Evolutionary conservation across 2,888 invertebrate genomes (phyloP).

Genomic region (Eubasilissa splendida): DNA sequence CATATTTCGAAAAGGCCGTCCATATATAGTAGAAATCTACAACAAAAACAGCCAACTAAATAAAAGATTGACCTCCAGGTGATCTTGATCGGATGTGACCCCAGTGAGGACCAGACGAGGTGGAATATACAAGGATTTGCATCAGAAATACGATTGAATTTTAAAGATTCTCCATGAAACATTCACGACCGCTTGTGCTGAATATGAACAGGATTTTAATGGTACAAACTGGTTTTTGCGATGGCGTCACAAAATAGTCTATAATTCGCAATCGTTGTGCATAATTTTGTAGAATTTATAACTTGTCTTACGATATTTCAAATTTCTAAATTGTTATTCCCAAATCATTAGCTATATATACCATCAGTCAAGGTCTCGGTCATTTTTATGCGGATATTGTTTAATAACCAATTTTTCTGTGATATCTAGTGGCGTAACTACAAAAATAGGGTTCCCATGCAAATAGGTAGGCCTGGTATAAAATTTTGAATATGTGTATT

Average conservation of each 20-base stretch:
- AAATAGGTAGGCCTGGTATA: no score
- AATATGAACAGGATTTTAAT: slow-evolving; percentile 11
- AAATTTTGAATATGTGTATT: no score
- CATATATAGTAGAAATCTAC: slow-evolving; percentile 25
- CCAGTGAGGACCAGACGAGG: background rate
- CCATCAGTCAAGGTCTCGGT: no score
- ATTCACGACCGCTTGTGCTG: background rate
- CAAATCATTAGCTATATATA: no score
- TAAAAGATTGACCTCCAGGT: slow-evolving; percentile 39
- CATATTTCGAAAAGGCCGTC: slow-evolving; percentile 17
- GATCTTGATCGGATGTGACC: slow-evolving; percentile 43
- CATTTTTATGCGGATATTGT: no score
- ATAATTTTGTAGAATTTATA: no score
- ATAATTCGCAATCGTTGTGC: background rate
- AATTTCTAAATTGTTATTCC: no score
- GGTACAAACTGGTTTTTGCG: slow-evolving; percentile 21
- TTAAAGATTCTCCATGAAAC: background rate
- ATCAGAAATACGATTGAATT: slow-evolving; percentile 33
- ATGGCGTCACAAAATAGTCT: slow-evolving; percentile 15
- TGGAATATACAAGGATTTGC: slow-evolving; percentile 18
- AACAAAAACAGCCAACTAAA: slow-evolving; percentile 31
- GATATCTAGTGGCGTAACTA: no score
- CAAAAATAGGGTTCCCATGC: no score
- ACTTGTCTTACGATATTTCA: no score
- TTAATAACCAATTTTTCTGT: no score